Evolutionary conservation across 2,113 vertebrate genomes (phyloP).

Genomic region (Zapus hudsonius): DNA sequence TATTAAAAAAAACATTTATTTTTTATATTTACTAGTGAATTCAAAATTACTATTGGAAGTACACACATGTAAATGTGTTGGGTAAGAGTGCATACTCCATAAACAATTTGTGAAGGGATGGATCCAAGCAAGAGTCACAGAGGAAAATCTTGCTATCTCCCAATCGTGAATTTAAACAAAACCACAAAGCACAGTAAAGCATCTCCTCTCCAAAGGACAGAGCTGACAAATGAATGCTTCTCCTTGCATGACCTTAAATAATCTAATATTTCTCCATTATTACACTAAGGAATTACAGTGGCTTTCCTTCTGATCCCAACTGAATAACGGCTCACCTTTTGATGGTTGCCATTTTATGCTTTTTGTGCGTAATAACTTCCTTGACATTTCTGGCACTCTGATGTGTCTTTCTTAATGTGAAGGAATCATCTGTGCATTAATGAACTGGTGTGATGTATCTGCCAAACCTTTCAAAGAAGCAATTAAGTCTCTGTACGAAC

Average conservation of each 20-base stretch:
- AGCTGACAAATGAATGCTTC: constrained; percentile 69
- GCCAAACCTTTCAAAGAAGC: constrained; percentile 73
- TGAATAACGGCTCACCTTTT: constrained; percentile 67
- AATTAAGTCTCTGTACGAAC: constrained; percentile 70
- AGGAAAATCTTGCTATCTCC: not conserved
- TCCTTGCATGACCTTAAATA: constrained; percentile 76
- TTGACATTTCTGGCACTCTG: constrained; percentile 68
- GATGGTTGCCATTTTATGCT: constrained; percentile 62
- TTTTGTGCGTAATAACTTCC: constrained; percentile 70
- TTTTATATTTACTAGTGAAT: not conserved
- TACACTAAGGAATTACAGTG: constrained; percentile 59
- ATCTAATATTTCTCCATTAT: constrained; percentile 72
- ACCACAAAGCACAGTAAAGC: not conserved
- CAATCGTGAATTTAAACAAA: not conserved
- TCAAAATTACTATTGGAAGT: not conserved
- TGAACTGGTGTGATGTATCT: constrained; percentile 75
- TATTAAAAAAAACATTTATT: not conserved
- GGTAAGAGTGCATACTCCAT: not conserved
- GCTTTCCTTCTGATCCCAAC: constrained; percentile 64
- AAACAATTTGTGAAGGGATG: not conserved
- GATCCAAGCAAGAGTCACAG: not conserved
- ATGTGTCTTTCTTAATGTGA: constrained; percentile 72
- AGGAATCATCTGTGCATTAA: constrained; percentile 75
- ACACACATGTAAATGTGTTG: not conserved
- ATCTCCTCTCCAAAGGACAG: not conserved